Evolutionary conservation across 2,113 vertebrate species (phyloP).

Genomic region (Oncorhynchus keta): DNA sequence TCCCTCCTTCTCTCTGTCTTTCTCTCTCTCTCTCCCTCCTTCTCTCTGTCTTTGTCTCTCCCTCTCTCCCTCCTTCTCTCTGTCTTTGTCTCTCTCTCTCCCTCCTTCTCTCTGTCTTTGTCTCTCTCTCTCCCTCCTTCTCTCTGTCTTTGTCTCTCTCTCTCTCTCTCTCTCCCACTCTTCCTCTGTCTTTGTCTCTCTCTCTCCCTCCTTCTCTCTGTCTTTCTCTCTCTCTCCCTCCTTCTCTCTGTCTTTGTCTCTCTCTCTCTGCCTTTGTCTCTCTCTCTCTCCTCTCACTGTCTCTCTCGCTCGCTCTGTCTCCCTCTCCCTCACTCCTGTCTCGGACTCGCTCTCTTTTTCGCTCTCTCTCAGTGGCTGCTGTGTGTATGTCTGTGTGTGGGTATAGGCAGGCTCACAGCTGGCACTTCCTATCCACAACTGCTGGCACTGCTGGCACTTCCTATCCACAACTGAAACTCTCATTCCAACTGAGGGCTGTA

Average conservation of each 20-base stretch:
- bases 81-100: neutral
- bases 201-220: neutral
- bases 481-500: no score
- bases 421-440: no score
- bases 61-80: no score
- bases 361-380: neutral
- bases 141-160: neutral
- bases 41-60: neutral
- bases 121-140: neutral
- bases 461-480: no score
- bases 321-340: neutral
- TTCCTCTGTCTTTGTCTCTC: neutral
- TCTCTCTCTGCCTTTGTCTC: neutral
- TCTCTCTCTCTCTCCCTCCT: no score
- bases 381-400: conserved; percentile 4
- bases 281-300: neutral
- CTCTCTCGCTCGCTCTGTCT: no score
- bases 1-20: no score
- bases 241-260: neutral
- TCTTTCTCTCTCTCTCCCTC: neutral
- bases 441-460: no score
- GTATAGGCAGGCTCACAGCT: neutral
- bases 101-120: neutral
- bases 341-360: neutral
- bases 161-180: neutral